Evolutionary conservation across 2,888 invertebrate genomes (phyloP), one percentile per base, ranked within the genome.

Genomic region (Monochamus alternatus): DNA sequence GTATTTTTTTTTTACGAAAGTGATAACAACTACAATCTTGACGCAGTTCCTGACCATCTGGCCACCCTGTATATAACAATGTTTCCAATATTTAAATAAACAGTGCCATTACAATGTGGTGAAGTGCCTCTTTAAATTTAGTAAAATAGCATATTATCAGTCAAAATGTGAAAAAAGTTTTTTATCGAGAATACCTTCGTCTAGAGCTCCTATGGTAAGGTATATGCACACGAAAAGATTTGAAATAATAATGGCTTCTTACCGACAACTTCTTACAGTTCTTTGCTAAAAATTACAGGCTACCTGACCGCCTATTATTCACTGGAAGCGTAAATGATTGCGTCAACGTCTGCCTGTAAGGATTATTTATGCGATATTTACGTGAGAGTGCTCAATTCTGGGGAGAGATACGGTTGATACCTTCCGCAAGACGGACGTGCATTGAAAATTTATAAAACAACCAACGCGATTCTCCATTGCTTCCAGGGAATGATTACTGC

Each of bases 291-390:
- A 47, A 64, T 47, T 64, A 47, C 47, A 47, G 64, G 14, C 14
- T 64, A 64, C 64, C 64, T 64, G 30, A 30, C 64, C 64, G 10
- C 31, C 47, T 22, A 44, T 63, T 63, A 43, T 64, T 47, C 22
- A 47, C 22, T 30, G 47, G 44, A 9, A 12, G 22, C 64, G 3
- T 38, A 63, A 63, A 44, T 64, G 47, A 47, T 64, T 47, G 14
- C 30, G 47, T 22, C 47, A 22, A 47, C 47, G 44, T 1, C 7
- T 64, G 22, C 47, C 9, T 47, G 64, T 31, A 64, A 47, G 30
- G 64, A 38, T 63, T 63, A 63, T 63, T 44, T 63, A 63, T 63
- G 44, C 12, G 64, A 64, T 38, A 47, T 47, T 64, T 64, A 38
- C 64, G 64, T 30, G 64, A 22, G 47, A 47, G 44, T 10, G 43